These are phyloP conservation scores for Linyphia triangularis DNA, from an alignment of 2,888 invertebrate genomes.

Conservation along the genomic window DNA sequence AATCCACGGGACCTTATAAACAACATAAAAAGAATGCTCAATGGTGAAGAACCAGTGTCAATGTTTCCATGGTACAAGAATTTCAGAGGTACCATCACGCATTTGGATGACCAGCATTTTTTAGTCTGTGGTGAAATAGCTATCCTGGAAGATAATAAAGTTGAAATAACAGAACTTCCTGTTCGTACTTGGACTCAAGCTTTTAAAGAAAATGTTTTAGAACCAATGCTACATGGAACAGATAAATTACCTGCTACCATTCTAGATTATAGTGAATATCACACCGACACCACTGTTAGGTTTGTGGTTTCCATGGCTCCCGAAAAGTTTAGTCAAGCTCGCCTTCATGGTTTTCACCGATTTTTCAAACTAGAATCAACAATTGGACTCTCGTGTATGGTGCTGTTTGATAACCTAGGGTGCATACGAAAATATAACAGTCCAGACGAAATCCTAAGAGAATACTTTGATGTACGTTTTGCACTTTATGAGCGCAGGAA, in stretches of 20 bases:
- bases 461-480: constrained; percentile 90
- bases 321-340: constrained; percentile 86
- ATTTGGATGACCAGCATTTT: constrained; percentile 86
- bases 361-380: constrained; percentile 90
- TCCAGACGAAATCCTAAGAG: constrained; percentile 88
- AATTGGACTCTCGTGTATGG: constrained; percentile 91
- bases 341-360: constrained; percentile 94
- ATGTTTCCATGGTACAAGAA: constrained; percentile 82
- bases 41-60: constrained; percentile 87
- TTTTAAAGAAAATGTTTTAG: constrained; percentile 96
- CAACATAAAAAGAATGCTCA: constrained; percentile 88
- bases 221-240: constrained; percentile 90
- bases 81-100: constrained; percentile 83
- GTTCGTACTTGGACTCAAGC: constrained; percentile 95
- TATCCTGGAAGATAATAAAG: constrained; percentile 86
- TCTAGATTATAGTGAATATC: constrained; percentile 90
- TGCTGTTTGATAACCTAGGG: constrained; percentile 85
- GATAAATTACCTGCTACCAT: constrained; percentile 83
- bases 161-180: constrained; percentile 98
- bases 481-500: constrained; percentile 91
- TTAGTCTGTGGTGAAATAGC: constrained; percentile 91
- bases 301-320: constrained; percentile 90
- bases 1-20: constrained; percentile 93
- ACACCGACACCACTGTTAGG: constrained; percentile 95
- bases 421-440: constrained; percentile 86